Evolutionary conservation across 1,140 invertebrate species (phyloP).

Genomic region (Oscheius sp.): DNA sequence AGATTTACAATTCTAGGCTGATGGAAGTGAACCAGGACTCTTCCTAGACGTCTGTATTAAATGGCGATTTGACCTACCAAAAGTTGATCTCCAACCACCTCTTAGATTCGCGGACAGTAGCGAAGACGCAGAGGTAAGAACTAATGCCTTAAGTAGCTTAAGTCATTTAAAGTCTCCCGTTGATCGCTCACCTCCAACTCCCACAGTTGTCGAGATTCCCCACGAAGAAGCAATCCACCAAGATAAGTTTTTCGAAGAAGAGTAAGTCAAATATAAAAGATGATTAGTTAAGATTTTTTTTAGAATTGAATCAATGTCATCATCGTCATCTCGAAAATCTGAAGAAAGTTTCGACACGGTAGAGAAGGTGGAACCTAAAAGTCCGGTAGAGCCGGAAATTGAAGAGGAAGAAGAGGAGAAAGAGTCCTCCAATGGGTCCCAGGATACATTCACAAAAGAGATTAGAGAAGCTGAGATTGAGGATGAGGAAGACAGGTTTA

Average conservation of each 20-base stretch:
- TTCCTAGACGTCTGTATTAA: background rate
- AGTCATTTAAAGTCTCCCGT: no score
- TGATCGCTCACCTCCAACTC: background rate
- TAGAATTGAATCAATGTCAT: conserved; percentile 16
- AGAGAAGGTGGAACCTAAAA: background rate
- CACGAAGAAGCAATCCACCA: background rate
- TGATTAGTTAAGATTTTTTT: background rate
- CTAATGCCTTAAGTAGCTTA: no score
- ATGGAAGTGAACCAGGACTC: background rate
- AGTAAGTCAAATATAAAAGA: background rate
- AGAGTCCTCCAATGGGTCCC: conserved; percentile 4
- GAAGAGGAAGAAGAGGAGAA: background rate
- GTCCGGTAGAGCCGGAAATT: no score
- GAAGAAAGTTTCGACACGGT: background rate
- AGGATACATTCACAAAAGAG: conserved; percentile 8
- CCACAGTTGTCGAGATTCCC: background rate
- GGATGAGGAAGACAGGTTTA: background rate
- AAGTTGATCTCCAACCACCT: no score
- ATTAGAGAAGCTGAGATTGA: background rate
- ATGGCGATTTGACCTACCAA: background rate
- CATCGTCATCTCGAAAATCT: background rate
- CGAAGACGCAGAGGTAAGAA: no score
- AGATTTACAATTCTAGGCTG: background rate
- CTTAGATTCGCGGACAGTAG: no score
- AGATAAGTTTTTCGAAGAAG: conserved; percentile 13